These are phyloP conservation scores for Eilema depressum DNA, from an alignment of 2,888 invertebrate genomes.

Conservation along the genomic window DNA sequence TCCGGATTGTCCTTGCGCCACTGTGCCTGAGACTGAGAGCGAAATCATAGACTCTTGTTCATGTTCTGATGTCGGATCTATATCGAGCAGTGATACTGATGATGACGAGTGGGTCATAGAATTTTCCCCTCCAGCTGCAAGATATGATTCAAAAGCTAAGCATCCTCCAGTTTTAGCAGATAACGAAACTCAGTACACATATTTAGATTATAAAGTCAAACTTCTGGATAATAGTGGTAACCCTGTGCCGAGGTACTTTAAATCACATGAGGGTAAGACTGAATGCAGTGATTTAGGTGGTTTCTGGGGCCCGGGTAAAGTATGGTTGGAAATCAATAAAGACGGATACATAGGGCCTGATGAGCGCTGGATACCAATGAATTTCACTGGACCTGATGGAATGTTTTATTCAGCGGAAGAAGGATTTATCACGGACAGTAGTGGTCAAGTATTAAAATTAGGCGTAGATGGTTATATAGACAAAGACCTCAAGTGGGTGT, in stretches of 20 bases:
- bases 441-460: conserved; percentile 65
- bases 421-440: conserved; percentile 69
- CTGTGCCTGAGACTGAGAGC: conserved; percentile 49
- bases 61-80: conserved; percentile 73
- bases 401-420: conserved; percentile 77
- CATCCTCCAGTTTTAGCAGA: conserved; percentile 63
- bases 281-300: conserved; percentile 82
- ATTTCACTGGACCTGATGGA: conserved; percentile 79
- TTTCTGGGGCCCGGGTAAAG: conserved; percentile 72
- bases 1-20: conserved; percentile 77
- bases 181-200: conserved; percentile 73
- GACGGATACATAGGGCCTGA: conserved; percentile 81
- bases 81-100: conserved; percentile 78
- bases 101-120: conserved; percentile 81
- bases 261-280: conserved; percentile 77
- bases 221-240: conserved; percentile 77
- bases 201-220: conserved; percentile 81
- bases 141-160: conserved; percentile 75
- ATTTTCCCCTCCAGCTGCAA: conserved; percentile 77
- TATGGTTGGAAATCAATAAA: conserved; percentile 80
- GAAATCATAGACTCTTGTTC: conserved; percentile 79
- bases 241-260: conserved; percentile 75
- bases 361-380: conserved; percentile 79
- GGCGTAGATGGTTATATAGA: conserved; percentile 81
- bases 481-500: conserved; percentile 77